A percentile compares a stretch with the other conserved stretches of the same genome.
Evolutionary conservation across 1,140 invertebrate genomes (phyloP).

Genomic region (Habropoda laboriosa): DNA sequence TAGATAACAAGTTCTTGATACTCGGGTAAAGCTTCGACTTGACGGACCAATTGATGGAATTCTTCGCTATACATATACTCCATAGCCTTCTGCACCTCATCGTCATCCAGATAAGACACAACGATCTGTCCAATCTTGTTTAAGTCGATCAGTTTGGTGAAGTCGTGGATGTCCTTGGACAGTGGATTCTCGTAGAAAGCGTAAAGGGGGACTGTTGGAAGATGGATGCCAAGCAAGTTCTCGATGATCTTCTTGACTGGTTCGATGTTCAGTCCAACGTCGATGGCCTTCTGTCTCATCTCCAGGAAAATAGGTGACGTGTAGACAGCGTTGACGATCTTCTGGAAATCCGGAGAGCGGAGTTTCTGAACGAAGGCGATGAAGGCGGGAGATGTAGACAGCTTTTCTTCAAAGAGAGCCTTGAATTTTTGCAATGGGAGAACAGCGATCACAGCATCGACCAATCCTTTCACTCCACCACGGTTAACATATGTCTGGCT

Average conservation of each 20-base stretch:
- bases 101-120: slow-evolving; percentile 46
- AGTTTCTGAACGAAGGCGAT: slow-evolving; percentile 39
- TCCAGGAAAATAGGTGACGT: neutral
- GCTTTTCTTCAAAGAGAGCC: slow-evolving; percentile 43
- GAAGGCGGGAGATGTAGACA: slow-evolving; percentile 45
- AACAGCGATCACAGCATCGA: neutral
- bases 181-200: neutral
- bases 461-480: neutral
- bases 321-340: slow-evolving; percentile 30
- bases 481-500: neutral
- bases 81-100: slow-evolving; percentile 57
- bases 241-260: neutral
- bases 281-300: neutral
- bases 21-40: slow-evolving; percentile 51
- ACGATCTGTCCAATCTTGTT: slow-evolving; percentile 35
- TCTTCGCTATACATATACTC: slow-evolving; percentile 50
- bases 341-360: slow-evolving; percentile 33
- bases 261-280: slow-evolving; percentile 5
- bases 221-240: neutral
- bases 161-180: slow-evolving; percentile 53
- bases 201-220: neutral
- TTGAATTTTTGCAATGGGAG: slow-evolving; percentile 22
- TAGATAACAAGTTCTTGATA: slow-evolving; percentile 37
- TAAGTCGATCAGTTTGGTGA: slow-evolving; percentile 45
- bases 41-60: slow-evolving; percentile 50